phyloP scores from a whole-genome alignment of 2,113 vertebrate species.

The Toxostoma redivivum region DNA sequence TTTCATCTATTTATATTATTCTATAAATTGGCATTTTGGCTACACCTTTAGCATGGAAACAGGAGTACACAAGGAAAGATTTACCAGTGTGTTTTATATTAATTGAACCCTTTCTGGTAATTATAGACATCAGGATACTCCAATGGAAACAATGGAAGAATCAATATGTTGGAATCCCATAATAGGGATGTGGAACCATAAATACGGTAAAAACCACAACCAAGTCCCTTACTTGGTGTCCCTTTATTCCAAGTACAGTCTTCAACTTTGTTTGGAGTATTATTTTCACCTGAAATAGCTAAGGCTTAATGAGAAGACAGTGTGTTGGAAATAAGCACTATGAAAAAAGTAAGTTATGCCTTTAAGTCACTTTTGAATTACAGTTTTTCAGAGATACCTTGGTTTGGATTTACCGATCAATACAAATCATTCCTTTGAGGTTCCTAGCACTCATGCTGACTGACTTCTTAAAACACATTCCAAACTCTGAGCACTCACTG shows the following conservation, averaged over 20 bases:
- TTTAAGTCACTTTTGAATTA: background rate
- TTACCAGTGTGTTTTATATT: background rate
- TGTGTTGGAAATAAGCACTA: background rate
- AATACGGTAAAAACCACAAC: background rate
- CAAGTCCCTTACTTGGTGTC: background rate
- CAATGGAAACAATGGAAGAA: background rate
- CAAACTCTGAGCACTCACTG: background rate
- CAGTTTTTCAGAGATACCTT: background rate
- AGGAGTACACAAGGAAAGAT: background rate
- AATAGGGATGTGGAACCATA: background rate
- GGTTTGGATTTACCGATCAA: background rate
- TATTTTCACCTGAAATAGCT: background rate
- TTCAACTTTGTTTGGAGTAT: background rate
- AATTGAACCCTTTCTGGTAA: background rate
- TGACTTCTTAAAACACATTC: background rate
- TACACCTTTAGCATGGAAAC: conserved; percentile 6
- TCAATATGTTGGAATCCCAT: background rate
- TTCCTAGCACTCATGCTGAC: background rate
- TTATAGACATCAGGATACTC: background rate
- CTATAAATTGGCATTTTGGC: background rate
- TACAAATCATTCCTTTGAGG: background rate
- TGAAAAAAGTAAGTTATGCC: background rate
- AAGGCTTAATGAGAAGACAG: background rate
- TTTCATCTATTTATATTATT: background rate
- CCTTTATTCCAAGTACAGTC: background rate